phyloP scores from a whole-genome alignment of 2,113 vertebrate genomes.

The Ia io region DNA sequence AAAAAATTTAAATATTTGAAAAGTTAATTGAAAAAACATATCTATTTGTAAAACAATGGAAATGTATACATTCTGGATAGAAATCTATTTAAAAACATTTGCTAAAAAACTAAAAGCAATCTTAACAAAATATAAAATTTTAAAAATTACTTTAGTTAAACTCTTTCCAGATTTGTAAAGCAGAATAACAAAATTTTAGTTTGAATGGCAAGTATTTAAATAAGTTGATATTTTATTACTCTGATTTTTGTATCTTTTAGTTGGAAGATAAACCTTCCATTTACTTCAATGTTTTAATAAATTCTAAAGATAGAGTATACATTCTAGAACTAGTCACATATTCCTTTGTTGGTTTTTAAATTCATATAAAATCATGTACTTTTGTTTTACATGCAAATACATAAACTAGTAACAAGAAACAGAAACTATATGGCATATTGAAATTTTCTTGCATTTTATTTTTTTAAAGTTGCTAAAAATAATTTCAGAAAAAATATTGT shows the following conservation, averaged over 20 bases:
- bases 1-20: constrained; percentile 24
- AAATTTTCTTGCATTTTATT: constrained; percentile 49
- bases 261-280: constrained; percentile 45
- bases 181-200: constrained; percentile 42
- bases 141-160: constrained; percentile 30
- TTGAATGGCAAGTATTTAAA: constrained; percentile 33
- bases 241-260: constrained; percentile 26
- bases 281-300: constrained; percentile 57
- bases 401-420: constrained; percentile 59
- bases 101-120: constrained; percentile 43
- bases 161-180: constrained; percentile 34
- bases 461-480: constrained; percentile 58
- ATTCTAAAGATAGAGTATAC: constrained; percentile 49
- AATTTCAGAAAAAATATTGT: constrained; percentile 36
- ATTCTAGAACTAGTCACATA: background rate
- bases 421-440: constrained; percentile 51
- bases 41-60: constrained; percentile 14
- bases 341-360: constrained; percentile 33
- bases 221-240: constrained; percentile 42
- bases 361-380: constrained; percentile 58
- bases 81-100: constrained; percentile 52
- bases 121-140: background rate
- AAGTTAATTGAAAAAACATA: background rate
- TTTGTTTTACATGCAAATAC: constrained; percentile 55
- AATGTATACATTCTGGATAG: constrained; percentile 28